Conservation (phyloP, 2,888 invertebrate species). For the Sacculina carcini region DNA sequence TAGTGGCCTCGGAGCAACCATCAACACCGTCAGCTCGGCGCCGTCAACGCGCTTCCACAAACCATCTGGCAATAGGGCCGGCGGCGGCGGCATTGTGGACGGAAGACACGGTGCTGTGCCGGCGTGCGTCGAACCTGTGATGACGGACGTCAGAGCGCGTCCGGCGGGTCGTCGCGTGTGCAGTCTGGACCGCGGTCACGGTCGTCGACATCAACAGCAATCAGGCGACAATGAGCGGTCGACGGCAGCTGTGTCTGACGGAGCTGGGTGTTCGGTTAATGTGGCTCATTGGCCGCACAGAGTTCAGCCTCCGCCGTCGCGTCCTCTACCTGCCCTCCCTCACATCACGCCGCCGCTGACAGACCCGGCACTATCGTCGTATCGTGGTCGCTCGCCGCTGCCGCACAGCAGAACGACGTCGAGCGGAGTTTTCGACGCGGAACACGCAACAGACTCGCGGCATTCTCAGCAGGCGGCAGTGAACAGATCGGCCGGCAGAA, state of each 20-base stretch:
- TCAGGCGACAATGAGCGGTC: background rate
- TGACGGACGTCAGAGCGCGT: background rate
- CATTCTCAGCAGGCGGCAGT: too few relatives aligned
- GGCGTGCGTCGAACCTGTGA: background rate
- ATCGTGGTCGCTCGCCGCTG: background rate
- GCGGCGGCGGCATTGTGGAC: background rate
- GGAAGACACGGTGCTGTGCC: background rate
- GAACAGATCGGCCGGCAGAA: too few relatives aligned
- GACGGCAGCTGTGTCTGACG: background rate
- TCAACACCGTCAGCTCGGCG: conserved; percentile 8
- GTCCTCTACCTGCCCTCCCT: background rate
- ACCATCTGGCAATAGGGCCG: background rate
- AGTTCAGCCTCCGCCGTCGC: background rate
- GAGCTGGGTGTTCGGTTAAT: background rate
- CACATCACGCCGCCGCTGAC: background rate
- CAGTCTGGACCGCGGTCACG: background rate
- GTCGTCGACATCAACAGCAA: background rate
- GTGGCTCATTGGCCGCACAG: background rate
- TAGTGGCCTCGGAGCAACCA: conserved; percentile 18
- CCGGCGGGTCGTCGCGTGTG: conserved; percentile 3
- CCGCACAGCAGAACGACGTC: background rate
- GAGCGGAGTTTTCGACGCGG: background rate
- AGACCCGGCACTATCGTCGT: background rate
- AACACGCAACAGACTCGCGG: background rate
- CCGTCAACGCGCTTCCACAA: background rate